Evolutionary conservation across 1,140 invertebrate species (phyloP), one percentile per base, ranked within the genome.

Genomic region (Lethocerus indicus): DNA sequence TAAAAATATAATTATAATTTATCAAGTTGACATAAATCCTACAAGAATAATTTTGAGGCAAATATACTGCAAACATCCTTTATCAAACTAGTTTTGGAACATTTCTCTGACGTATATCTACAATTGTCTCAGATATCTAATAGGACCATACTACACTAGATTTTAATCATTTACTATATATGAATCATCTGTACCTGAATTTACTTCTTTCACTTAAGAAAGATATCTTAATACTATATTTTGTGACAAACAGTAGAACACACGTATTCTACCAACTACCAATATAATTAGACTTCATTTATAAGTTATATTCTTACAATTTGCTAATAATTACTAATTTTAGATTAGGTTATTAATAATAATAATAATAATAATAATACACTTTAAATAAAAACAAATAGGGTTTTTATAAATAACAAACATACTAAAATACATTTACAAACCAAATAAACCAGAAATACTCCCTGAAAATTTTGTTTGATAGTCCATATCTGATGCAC

Each of bases 181-280:
- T 36, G 21, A 48, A 48, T 39, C 35, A 18, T 39, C 32, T 48
- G 14, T 16, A 39, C 47, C 35, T 48, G 32, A n/a, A 48, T 48
- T 48, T 39, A 14, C 35, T 29, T 25, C 35, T 48, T 25, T 23
- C 24, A 13, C 27, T 21, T 37, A 13, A 16, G 21, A 39, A 39
- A 48, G 27, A 18, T 2, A 24, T 43, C 26, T 21, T 45, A 2
- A 45, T 27, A 48, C 18, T 39, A 23, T 28, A 23, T 48, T 37
- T 37, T 48, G 47, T 18, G 25, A 36, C 36, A 25, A 28, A 48
- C 13, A 48, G 47, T 48, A 48, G 47, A 48, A 48, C 47, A 48
- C 47, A 48, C 35, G n/a, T 44, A 48, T 48, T 48, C 47, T 48
- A 48, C 47, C 37, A 16, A 48, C 47, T 48, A 48, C 47, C 1